Base-by-base conservation (phyloP, 2,797 vertebrate species). In the Ibycter americanus region DNA sequence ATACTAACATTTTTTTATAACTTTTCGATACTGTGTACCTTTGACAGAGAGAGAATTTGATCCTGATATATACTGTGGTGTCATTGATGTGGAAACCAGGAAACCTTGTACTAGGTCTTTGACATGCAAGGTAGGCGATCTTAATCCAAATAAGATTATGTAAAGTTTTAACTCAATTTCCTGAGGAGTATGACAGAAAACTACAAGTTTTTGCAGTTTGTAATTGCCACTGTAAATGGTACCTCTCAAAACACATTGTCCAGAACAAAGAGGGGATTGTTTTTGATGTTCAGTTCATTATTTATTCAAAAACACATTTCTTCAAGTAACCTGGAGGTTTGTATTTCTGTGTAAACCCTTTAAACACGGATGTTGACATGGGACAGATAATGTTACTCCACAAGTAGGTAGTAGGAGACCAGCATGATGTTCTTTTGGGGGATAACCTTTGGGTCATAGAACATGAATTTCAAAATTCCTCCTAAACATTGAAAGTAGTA, bases 81-180 rank as follows among this genome's bases (percentile, higher is more conserved):
- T 99, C 96, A 94, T 99, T 97, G 99, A 99, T 98, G 97, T 99
- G 90, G 99, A 99, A 90, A 99, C 99, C 97, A 99, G 99, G 98
- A 99, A 99, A 98, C 99, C 99, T 98, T 99, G 99, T 98, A 99
- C 99, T 98, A 99, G 99, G 98, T 99, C 99, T 97, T 98, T 99
- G 98, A 99, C 99, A 97, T 99, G 99, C 99, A 99, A 99, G 99
- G 99, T 99, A 99, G 94, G 98, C 81, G 68, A 25, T 25, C 68
- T 89, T 79, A 90, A 67, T 83, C 61, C 44, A 21, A 34, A 38
- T 89, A 74, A 81, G 46, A 66, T 70, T 49, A 23, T 66, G 17
- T 59, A 7, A 87, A 85, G 38, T 55, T 93, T 90, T 76, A 42
- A 31, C 82, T 68, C 26, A 25, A 2, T 25, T 80, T 93, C 52